These are phyloP conservation scores for Oenanthe melanoleuca DNA, from an alignment of 2,113 vertebrate species.

Conservation along the genomic window DNA sequence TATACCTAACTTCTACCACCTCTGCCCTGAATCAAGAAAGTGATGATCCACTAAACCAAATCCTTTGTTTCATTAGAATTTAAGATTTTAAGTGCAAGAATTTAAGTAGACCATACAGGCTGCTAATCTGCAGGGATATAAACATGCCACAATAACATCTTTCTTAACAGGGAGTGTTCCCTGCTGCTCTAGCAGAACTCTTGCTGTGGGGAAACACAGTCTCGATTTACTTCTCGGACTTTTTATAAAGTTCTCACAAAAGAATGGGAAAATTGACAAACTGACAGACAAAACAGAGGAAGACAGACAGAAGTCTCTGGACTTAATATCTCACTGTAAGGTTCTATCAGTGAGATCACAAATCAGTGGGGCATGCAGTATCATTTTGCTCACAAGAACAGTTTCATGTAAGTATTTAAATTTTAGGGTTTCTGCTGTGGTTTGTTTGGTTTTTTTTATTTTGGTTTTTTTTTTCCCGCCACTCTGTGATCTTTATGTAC, in stretches of 20 bases:
- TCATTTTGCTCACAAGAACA: conserved; percentile 60
- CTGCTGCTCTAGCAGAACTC: background rate
- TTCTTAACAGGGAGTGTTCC: background rate
- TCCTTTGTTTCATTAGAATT: background rate
- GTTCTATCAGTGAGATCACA: background rate
- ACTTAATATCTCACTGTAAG: background rate
- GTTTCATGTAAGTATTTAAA: background rate
- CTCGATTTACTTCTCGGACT: background rate
- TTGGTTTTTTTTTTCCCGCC: background rate
- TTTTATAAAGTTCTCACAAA: background rate
- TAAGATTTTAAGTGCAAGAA: background rate
- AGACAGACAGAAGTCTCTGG: background rate
- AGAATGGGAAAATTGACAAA: background rate
- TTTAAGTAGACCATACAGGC: background rate
- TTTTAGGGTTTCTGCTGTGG: background rate
- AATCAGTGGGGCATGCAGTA: background rate
- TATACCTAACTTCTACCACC: background rate
- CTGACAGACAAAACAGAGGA: background rate
- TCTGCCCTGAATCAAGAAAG: background rate
- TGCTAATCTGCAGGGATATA: background rate
- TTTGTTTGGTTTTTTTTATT: background rate
- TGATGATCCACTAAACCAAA: background rate
- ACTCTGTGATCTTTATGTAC: background rate
- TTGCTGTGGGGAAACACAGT: background rate
- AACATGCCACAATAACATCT: background rate